Conservation (phyloP, 2,888 invertebrate species). For the Drosophila prostipennis region DNA sequence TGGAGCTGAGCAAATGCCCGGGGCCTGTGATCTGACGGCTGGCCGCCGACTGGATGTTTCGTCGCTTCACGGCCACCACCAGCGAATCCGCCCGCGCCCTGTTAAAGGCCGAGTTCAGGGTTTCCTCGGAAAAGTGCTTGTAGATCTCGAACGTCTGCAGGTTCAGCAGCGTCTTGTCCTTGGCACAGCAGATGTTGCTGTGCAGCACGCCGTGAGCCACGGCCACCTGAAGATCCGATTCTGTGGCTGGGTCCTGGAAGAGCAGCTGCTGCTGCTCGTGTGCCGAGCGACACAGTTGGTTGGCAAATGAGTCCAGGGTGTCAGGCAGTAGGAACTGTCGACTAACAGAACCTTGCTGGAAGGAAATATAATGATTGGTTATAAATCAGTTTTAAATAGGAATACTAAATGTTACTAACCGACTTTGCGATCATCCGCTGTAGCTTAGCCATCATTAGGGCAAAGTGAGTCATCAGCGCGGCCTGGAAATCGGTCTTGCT, state of each 20-base stretch:
- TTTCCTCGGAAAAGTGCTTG: slow-evolving; percentile 88
- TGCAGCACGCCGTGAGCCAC: slow-evolving; percentile 85
- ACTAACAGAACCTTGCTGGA: slow-evolving; percentile 34
- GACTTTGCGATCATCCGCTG: slow-evolving; percentile 74
- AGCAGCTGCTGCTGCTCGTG: slow-evolving; percentile 67
- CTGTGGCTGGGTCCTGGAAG: slow-evolving; percentile 73
- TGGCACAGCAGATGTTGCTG: slow-evolving; percentile 87
- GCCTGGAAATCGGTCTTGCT: slow-evolving; percentile 70
- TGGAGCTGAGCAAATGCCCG: slow-evolving; percentile 83
- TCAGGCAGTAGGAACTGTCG: slow-evolving; percentile 79
- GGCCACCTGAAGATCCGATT: slow-evolving; percentile 72
- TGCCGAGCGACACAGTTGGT: slow-evolving; percentile 57
- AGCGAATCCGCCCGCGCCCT: slow-evolving; percentile 87
- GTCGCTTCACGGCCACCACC: slow-evolving; percentile 85
- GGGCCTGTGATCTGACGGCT: slow-evolving; percentile 78
- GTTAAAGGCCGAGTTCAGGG: slow-evolving; percentile 86
- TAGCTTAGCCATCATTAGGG: slow-evolving; percentile 80
- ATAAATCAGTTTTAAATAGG: too few species aligned
- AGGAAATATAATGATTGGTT: not conserved
- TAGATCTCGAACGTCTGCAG: slow-evolving; percentile 89
- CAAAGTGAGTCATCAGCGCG: slow-evolving; percentile 81
- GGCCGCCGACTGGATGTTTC: slow-evolving; percentile 74
- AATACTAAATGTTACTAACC: slow-evolving; percentile 18
- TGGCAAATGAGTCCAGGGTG: slow-evolving; percentile 78
- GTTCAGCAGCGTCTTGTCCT: slow-evolving; percentile 87